Conservation (phyloP, 2,113 vertebrate genomes). For the Xenotilapia leptura region DNA sequence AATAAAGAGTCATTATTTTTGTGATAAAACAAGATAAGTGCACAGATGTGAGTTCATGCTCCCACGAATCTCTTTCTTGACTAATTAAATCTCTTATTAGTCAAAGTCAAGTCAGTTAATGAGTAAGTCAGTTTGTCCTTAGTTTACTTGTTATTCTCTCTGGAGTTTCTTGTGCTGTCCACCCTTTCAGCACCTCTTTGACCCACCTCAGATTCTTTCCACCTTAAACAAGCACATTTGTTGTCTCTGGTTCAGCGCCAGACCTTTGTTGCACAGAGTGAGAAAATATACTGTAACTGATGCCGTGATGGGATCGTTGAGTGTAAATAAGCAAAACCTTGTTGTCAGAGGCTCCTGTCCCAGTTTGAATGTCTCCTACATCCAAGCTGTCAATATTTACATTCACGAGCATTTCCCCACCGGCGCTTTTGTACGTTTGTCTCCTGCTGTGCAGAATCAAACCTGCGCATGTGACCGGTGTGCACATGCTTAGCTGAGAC, state of each 20-base stretch:
- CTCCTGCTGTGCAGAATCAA: not conserved
- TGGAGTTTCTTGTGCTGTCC: not conserved
- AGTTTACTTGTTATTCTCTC: not conserved
- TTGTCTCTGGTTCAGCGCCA: conserved; percentile 24
- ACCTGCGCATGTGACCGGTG: conserved; percentile 15
- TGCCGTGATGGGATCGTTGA: not conserved
- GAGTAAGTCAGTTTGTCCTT: not conserved
- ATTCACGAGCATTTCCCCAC: not conserved
- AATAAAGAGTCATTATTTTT: not conserved
- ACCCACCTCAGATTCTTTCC: conserved; percentile 37
- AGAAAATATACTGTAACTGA: conserved; percentile 5
- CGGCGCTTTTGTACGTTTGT: not conserved
- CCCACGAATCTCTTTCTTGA: not conserved
- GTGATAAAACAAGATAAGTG: not conserved
- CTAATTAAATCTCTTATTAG: not conserved
- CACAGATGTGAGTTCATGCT: not conserved
- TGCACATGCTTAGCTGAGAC: not conserved
- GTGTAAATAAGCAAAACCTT: conserved; percentile 23
- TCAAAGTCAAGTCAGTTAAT: not conserved
- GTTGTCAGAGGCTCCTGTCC: conserved; percentile 20
- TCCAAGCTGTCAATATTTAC: conserved; percentile 32
- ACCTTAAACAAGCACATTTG: not conserved
- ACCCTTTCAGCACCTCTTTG: not conserved
- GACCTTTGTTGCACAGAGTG: not conserved
- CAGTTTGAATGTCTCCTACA: not conserved